A percentile compares a stretch with the other conserved stretches of the same genome.
These are phyloP conservation scores for Alviniconcha marisindica DNA, from an alignment of 1,140 invertebrate genomes.

Conservation along the genomic window DNA sequence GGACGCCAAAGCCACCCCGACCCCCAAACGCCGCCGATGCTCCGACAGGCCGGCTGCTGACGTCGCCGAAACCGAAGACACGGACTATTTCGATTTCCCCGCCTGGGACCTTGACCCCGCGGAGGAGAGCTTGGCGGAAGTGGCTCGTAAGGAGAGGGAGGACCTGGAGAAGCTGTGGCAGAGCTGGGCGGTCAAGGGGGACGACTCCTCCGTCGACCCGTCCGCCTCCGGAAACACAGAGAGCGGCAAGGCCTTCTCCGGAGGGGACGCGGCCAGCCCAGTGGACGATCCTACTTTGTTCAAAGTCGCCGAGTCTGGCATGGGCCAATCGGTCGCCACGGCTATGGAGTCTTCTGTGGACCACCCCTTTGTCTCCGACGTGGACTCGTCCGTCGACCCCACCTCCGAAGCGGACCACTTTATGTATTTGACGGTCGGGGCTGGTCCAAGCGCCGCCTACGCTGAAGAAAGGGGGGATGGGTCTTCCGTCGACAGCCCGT, in stretches of 20 bases:
- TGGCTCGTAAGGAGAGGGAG: conserved; percentile 4
- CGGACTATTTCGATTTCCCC: not conserved
- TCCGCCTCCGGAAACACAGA: not conserved
- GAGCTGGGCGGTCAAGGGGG: not conserved
- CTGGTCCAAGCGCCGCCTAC: no score
- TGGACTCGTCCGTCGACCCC: not conserved
- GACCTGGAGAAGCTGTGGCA: conserved; percentile 24
- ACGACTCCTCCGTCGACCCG: conserved; percentile 26
- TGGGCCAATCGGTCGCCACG: no score
- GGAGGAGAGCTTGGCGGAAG: conserved; percentile 19
- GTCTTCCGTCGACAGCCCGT: not conserved
- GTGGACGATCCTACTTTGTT: no score
- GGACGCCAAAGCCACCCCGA: not conserved
- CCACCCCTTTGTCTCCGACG: not conserved
- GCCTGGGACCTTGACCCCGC: conserved; percentile 12
- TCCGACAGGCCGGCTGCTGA: no score
- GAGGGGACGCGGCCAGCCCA: not conserved
- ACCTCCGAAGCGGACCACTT: not conserved
- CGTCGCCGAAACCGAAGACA: not conserved
- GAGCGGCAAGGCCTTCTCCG: not conserved
- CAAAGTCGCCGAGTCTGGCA: no score
- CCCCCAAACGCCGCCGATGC: not conserved
- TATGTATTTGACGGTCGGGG: no score
- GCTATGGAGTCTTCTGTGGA: not conserved
- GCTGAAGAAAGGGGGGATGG: not conserved